phyloP scores from a whole-genome alignment of 1,140 invertebrate species.

The Eufriesea mexicana region DNA sequence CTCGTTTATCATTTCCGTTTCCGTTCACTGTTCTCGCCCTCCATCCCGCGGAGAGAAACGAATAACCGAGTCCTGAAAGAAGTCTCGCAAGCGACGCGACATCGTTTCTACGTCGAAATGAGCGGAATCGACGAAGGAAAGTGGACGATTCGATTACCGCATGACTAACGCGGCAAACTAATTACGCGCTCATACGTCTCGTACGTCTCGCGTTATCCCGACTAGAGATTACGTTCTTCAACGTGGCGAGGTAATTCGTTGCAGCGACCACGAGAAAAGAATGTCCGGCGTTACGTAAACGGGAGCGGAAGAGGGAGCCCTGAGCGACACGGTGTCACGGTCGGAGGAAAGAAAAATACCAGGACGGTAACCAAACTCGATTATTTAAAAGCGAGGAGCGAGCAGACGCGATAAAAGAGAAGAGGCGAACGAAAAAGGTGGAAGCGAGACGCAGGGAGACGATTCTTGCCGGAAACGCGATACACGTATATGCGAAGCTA shows the following conservation, averaged over 20 bases:
- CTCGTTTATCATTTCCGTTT: constrained; percentile 60
- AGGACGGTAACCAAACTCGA: background rate
- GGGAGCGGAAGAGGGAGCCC: background rate
- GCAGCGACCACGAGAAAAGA: background rate
- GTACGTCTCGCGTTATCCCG: constrained; percentile 7
- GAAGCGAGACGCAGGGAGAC: background rate
- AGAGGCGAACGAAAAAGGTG: too few relatives aligned
- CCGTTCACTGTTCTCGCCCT: constrained; percentile 18
- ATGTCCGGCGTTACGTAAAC: too few relatives aligned
- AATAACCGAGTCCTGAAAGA: constrained; percentile 18
- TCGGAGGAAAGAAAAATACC: constrained; percentile 6
- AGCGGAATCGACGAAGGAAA: background rate
- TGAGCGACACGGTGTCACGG: background rate
- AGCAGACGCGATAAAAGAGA: constrained; percentile 9
- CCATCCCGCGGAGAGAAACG: constrained; percentile 21
- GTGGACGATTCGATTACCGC: background rate
- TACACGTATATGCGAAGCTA: constrained; percentile 25
- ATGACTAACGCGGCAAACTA: too few relatives aligned
- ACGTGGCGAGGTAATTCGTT: constrained; percentile 36
- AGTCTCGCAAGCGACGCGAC: background rate
- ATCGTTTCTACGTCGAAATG: too few relatives aligned
- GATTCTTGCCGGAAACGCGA: constrained; percentile 13
- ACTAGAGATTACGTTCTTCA: constrained; percentile 35
- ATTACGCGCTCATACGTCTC: background rate
- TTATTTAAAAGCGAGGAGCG: constrained; percentile 28